A percentile compares a stretch with the other conserved stretches of the same genome.
Conservation (phyloP, 2,797 vertebrate species). For the Chloroceryle inda region DNA sequence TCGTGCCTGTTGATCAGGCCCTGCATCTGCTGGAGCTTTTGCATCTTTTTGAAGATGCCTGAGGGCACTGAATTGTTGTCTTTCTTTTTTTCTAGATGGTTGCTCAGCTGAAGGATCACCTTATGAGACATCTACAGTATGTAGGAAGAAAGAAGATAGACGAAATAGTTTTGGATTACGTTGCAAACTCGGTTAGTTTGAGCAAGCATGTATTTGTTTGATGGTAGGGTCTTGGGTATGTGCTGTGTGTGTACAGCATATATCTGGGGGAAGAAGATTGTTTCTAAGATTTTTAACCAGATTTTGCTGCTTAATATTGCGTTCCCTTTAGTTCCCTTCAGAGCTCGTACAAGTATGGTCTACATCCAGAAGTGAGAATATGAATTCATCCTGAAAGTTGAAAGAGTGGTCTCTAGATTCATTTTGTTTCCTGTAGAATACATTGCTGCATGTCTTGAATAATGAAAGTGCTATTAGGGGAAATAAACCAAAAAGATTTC, state of each 20-base stretch:
- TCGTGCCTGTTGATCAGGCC: not conserved
- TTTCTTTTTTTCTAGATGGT: slow-evolving; percentile 85
- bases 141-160: slow-evolving; percentile 93
- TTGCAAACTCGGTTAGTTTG: slow-evolving; percentile 86
- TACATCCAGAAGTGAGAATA: not conserved
- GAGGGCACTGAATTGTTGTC: not conserved
- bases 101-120: slow-evolving; percentile 91
- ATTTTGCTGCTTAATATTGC: not conserved
- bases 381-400: not conserved
- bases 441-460: not conserved
- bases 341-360: not conserved
- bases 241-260: not conserved
- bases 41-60: not conserved
- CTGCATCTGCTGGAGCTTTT: not conserved
- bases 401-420: not conserved
- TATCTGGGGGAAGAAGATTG: not conserved
- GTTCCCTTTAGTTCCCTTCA: not conserved
- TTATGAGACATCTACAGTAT: slow-evolving; percentile 88
- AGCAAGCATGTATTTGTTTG: not conserved
- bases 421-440: not conserved
- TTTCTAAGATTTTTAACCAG: not conserved
- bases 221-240: not conserved
- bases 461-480: not conserved
- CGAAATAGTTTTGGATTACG: slow-evolving; percentile 89
- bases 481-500: not conserved